Evolutionary conservation across 2,113 vertebrate species (phyloP).

Genomic region (Alaudala cheleensis): DNA sequence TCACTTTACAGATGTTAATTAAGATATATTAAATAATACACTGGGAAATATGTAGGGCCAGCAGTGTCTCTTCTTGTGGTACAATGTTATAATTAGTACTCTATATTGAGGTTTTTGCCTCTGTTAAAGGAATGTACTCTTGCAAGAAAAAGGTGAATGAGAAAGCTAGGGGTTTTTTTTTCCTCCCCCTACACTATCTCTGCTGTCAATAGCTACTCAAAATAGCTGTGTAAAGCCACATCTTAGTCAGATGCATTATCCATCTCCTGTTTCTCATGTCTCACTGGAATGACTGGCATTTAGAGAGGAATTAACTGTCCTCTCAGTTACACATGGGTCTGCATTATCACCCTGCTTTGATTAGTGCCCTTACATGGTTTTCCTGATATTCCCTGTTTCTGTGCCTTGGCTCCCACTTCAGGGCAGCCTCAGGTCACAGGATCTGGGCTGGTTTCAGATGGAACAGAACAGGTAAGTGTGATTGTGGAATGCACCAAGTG

Average conservation of each 20-base stretch:
- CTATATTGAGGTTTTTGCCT: neutral
- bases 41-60: neutral
- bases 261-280: neutral
- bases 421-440: neutral
- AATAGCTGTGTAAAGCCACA: neutral
- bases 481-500: neutral
- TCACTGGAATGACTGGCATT: neutral
- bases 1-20: neutral
- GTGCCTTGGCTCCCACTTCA: neutral
- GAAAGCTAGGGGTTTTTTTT: neutral
- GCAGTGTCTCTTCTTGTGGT: neutral
- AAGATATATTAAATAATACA: neutral
- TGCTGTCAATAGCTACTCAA: neutral
- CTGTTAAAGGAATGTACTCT: neutral
- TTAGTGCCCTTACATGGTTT: neutral
- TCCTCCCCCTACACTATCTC: neutral
- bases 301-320: neutral
- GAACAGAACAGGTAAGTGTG: neutral
- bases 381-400: neutral
- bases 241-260: neutral
- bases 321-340: neutral
- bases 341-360: neutral
- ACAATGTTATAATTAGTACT: neutral
- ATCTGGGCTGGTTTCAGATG: neutral
- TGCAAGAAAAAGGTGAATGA: neutral